Evolutionary conservation across 2,113 vertebrate species (phyloP).

Genomic region (Nestor notabilis): DNA sequence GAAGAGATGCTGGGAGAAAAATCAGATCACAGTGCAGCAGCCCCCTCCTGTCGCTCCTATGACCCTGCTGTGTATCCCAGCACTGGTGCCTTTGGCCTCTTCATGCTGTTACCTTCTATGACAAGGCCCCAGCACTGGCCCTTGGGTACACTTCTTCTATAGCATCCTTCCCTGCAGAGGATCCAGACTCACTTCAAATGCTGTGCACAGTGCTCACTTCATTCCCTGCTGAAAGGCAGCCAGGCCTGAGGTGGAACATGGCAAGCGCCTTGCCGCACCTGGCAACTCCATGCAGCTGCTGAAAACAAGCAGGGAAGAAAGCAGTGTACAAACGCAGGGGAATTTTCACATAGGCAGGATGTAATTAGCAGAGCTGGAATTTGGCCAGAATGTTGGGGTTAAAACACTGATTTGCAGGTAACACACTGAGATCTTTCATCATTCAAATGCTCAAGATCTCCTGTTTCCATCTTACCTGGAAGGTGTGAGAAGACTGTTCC

Average conservation of each 20-base stretch:
- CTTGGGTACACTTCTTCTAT: background rate
- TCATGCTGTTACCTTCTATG: background rate
- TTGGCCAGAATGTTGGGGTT: slow-evolving; percentile 9
- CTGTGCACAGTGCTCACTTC: slow-evolving; percentile 34
- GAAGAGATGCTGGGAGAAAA: background rate
- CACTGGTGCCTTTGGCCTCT: background rate
- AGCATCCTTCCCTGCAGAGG: background rate
- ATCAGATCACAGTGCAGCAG: background rate
- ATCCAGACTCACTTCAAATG: background rate
- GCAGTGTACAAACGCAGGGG: background rate
- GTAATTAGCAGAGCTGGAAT: slow-evolving; percentile 55
- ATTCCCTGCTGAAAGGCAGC: slow-evolving; percentile 37
- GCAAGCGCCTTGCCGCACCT: background rate
- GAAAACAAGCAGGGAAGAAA: background rate
- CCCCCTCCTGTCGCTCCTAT: background rate
- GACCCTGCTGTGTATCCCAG: rapidly evolving
- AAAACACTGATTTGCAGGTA: slow-evolving; percentile 49
- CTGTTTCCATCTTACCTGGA: slow-evolving; percentile 48
- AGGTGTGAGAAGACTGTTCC: background rate
- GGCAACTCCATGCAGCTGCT: slow-evolving; percentile 32
- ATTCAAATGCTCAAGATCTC: slow-evolving; percentile 9
- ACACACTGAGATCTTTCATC: slow-evolving; percentile 47
- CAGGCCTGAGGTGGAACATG: slow-evolving; percentile 39
- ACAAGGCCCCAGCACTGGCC: background rate
- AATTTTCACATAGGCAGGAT: slow-evolving; percentile 59